Base-by-base conservation (phyloP, 1,140 invertebrate genomes). In the Zaprionus taronus region DNA sequence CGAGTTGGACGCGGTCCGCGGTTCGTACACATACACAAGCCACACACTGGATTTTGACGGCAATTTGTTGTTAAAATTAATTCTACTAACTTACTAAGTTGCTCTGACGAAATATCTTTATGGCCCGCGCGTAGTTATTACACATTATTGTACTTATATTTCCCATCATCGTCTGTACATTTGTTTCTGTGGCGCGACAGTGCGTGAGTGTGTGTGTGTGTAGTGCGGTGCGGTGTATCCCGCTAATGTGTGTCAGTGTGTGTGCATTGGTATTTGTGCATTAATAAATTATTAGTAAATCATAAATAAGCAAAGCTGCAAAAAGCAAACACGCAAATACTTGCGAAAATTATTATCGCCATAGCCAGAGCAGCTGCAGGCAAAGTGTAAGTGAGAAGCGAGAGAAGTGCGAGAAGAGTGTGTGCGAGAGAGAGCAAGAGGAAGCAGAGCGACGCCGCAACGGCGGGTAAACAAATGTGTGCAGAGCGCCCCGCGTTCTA, bases 271-370 rank as follows among this genome's bases (percentile, higher is more conserved):
- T 66, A 51, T 68, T 79, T 80, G 74, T 73, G 62, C 56, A 71
- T 72, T 57, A 87, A 81, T 84, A 81, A 89, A 87, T 89, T 76
- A 81, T 76, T 79, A 81, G 65, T 79, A 58, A 76, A 72, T 72
- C 36, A 72, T 72, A 38, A 72, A 72, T 67, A 60, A 57, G 63
- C 56, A 72, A 63, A 65, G 57, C 62, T 51, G n/a, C 70, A 56
- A 44, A 38, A 38, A 61, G 26, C 38, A 60, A 65, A 79, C 70
- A 73, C 70, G 70, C 75, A 74, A 74, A 67, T 77, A 65, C 67
- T 56, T 77, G 68, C 65, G 57, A 75, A 72, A 66, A 60, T 44
- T 76, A 72, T 71, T 72, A 72, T 68, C 67, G 53, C 62, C 73
- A 34, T 11, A 34, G 31, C 31, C 31, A 34, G 31, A 76, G 84